phyloP scores from a whole-genome alignment of 30 jellyfish, hydroid and myxozoan species.

The Sanderia malayensis region DNA sequence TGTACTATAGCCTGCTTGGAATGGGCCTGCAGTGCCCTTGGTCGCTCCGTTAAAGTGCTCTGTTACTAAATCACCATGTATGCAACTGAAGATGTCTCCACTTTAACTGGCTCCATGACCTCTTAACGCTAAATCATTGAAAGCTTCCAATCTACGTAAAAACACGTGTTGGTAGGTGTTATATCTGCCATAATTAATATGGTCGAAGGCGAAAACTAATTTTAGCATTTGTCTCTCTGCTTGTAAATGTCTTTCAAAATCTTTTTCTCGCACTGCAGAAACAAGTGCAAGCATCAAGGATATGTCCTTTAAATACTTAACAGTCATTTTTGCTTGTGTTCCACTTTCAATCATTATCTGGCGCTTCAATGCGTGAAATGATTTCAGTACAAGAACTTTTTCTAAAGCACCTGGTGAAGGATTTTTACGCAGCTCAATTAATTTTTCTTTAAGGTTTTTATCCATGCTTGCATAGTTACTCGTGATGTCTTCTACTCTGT shows the following conservation, averaged over 20 bases:
- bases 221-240: too few relatives aligned
- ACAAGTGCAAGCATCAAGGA: slow-evolving; percentile 44
- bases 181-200: slow-evolving; percentile 38
- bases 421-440: neutral
- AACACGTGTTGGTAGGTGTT: slow-evolving; percentile 26
- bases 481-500: too few relatives aligned
- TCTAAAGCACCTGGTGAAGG: neutral
- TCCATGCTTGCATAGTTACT: too few relatives aligned
- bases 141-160: neutral
- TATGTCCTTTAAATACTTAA: slow-evolving; percentile 20
- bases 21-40: slow-evolving; percentile 33
- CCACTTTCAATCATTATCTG: neutral
- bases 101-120: too few relatives aligned
- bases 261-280: slow-evolving; percentile 32
- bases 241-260: slow-evolving; percentile 22
- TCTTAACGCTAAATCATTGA: slow-evolving; percentile 3
- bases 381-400: neutral
- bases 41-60: slow-evolving; percentile 47
- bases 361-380: neutral
- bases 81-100: too few relatives aligned
- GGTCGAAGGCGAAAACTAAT: too few relatives aligned
- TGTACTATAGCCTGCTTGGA: slow-evolving; percentile 31
- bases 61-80: too few relatives aligned
- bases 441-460: neutral
- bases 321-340: neutral